phyloP scores from a whole-genome alignment of 35 echinoderm and acorn worm genomes.

The Acanthaster planci region DNA sequence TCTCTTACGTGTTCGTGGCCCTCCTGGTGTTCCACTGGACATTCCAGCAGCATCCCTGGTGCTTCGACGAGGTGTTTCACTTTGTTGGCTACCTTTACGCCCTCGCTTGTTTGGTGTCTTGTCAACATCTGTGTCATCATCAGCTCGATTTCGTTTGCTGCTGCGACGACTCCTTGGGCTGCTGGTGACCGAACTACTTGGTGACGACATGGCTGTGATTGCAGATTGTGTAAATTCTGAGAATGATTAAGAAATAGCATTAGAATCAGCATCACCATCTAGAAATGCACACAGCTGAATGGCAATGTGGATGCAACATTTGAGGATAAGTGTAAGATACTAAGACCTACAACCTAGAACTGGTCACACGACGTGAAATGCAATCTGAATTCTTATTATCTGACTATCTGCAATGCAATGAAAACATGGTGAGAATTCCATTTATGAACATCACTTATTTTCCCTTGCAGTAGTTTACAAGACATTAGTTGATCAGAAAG shows the following conservation, averaged over 20 bases:
- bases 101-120: conserved; percentile 92
- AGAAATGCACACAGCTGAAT: too few relatives aligned
- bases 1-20: conserved; percentile 61
- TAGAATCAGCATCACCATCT: background rate
- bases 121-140: conserved; percentile 61
- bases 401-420: too few relatives aligned
- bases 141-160: conserved; percentile 64
- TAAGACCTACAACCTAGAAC: too few relatives aligned
- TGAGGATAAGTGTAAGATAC: too few relatives aligned
- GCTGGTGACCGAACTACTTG: conserved; percentile 44
- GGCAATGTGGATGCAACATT: too few relatives aligned
- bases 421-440: too few relatives aligned
- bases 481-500: too few relatives aligned
- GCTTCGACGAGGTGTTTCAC: conserved; percentile 50
- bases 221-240: background rate
- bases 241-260: background rate
- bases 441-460: too few relatives aligned
- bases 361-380: too few relatives aligned
- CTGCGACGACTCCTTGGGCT: conserved; percentile 67
- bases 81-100: conserved; percentile 47
- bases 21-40: conserved; percentile 22
- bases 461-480: too few relatives aligned
- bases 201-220: conserved; percentile 81
- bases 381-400: too few relatives aligned
- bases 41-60: background rate